Conservation (phyloP, 1,140 invertebrate genomes). For the Temnothorax curvispinosus region DNA sequence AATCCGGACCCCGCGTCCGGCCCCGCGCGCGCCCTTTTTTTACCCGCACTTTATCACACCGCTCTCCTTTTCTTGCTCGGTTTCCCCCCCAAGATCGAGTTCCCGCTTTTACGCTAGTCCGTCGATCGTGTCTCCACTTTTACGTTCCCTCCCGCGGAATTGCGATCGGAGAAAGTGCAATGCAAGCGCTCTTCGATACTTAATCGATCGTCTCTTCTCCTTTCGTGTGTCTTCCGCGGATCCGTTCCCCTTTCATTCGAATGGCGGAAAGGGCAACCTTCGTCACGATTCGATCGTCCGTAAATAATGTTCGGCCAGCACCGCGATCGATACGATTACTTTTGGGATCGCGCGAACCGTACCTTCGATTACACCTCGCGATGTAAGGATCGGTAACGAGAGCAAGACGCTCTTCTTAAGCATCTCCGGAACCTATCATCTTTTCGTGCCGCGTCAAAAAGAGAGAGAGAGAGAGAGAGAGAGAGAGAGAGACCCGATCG, state of each 20-base stretch:
- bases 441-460: constrained; percentile 68
- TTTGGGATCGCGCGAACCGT: constrained; percentile 10
- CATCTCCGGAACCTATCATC: constrained; percentile 75
- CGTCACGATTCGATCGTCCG: constrained; percentile 21
- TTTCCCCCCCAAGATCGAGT: constrained; percentile 5
- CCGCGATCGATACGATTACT: constrained; percentile 32
- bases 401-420: constrained; percentile 64
- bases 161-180: constrained; percentile 39
- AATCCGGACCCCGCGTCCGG: not conserved
- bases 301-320: constrained; percentile 16
- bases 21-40: not conserved
- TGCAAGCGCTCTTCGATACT: not conserved
- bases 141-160: not conserved
- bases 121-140: constrained; percentile 50
- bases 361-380: constrained; percentile 61
- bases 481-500: constrained; percentile 67
- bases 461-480: not conserved
- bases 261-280: constrained; percentile 8
- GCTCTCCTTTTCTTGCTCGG: constrained; percentile 52
- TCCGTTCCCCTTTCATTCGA: not conserved
- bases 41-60: constrained; percentile 57
- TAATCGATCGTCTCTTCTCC: constrained; percentile 14
- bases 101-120: constrained; percentile 58
- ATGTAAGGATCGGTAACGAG: constrained; percentile 72
- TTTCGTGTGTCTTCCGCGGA: not conserved